A percentile compares a stretch with the other conserved stretches of the same genome.
Evolutionary conservation across 1,140 invertebrate species (phyloP).

Genomic region (Eumaeus atala): DNA sequence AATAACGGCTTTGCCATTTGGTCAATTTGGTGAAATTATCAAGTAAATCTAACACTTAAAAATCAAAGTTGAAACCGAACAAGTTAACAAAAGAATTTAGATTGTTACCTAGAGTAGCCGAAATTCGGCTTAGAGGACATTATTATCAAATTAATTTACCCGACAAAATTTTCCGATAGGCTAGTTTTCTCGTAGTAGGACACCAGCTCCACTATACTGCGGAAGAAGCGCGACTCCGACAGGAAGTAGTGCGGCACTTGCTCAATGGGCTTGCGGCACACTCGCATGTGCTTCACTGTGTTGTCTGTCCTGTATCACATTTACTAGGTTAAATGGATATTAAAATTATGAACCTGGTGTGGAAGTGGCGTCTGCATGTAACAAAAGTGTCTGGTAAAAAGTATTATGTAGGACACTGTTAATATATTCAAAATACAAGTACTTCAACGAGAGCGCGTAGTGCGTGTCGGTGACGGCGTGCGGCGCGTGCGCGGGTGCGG

Average conservation of each 20-base stretch:
- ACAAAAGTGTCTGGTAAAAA: background rate
- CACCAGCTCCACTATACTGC: conserved; percentile 90
- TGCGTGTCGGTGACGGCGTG: conserved; percentile 79
- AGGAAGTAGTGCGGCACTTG: conserved; percentile 82
- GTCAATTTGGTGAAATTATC: too few relatives aligned
- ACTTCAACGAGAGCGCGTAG: conserved; percentile 94
- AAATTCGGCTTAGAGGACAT: too few relatives aligned
- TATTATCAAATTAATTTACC: conserved; percentile 66
- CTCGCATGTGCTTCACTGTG: conserved; percentile 94
- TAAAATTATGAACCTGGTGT: background rate
- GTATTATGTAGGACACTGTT: background rate
- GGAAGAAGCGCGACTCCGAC: conserved; percentile 92
- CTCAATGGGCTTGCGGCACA: conserved; percentile 76
- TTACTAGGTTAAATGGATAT: background rate
- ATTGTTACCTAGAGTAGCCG: too few relatives aligned
- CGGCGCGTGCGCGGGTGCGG: conserved; percentile 41
- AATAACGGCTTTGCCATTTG: too few relatives aligned
- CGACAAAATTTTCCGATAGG: conserved; percentile 92
- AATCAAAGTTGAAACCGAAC: too few relatives aligned
- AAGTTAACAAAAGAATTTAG: too few relatives aligned
- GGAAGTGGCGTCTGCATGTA: background rate
- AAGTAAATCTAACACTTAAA: too few relatives aligned
- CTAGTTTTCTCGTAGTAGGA: conserved; percentile 92
- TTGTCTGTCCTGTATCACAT: conserved; percentile 79
- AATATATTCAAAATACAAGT: conserved; percentile 49